Conservation (phyloP, 2,888 invertebrate genomes). For the Cheilosia soror region DNA sequence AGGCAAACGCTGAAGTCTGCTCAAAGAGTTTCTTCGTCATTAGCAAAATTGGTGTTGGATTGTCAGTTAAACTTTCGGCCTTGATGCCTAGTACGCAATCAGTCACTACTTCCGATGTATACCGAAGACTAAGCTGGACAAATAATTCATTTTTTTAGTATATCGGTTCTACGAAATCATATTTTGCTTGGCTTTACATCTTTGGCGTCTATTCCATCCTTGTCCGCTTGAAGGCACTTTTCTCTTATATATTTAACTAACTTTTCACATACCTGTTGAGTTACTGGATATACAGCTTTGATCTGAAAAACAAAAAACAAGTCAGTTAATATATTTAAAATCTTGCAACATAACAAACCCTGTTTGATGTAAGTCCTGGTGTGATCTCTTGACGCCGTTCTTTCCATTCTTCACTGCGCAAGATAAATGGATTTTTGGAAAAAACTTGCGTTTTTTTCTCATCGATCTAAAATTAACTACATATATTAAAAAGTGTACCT, state of each 20-base stretch:
- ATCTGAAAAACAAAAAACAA: constrained; percentile 72
- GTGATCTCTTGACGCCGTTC: constrained; percentile 76
- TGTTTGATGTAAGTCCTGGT: constrained; percentile 76
- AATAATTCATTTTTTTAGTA: neutral
- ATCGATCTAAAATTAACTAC: constrained; percentile 78
- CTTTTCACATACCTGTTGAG: constrained; percentile 83
- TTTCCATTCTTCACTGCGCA: constrained; percentile 79
- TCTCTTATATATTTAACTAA: constrained; percentile 83
- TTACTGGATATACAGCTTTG: constrained; percentile 84
- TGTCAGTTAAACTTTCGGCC: constrained; percentile 81
- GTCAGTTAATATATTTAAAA: neutral
- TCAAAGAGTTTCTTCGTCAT: constrained; percentile 79
- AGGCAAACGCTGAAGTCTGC: constrained; percentile 76
- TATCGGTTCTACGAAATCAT: neutral
- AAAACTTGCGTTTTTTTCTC: constrained; percentile 45
- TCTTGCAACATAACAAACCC: constrained; percentile 72
- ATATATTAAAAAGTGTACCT: neutral
- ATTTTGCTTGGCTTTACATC: constrained; percentile 78
- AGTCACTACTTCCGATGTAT: constrained; percentile 84
- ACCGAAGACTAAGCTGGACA: constrained; percentile 80
- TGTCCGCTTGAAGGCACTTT: constrained; percentile 77
- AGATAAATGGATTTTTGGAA: constrained; percentile 80
- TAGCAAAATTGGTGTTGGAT: constrained; percentile 80
- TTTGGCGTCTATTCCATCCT: constrained; percentile 83
- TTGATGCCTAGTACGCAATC: constrained; percentile 84